phyloP scores from a whole-genome alignment of 1,140 invertebrate species.

The Neuroterus valhalla region DNA sequence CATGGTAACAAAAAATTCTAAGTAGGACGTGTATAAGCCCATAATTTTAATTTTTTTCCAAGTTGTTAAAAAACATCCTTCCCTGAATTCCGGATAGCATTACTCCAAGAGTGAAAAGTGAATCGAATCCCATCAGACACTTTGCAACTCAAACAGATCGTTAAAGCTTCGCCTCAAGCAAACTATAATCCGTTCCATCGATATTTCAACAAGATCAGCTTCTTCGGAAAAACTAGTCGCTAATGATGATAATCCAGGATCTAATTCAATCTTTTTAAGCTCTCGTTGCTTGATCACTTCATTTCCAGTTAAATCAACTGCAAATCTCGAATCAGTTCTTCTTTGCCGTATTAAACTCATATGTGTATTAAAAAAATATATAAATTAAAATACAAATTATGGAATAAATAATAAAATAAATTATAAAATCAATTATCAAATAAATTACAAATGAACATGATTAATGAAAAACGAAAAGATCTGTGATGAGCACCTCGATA shows the following conservation, averaged over 20 bases:
- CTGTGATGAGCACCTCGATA: background rate
- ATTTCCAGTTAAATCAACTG: background rate
- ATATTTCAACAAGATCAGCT: background rate
- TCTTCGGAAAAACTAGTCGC: background rate
- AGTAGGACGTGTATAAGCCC: background rate
- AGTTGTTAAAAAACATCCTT: background rate
- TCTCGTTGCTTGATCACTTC: background rate
- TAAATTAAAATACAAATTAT: too few relatives aligned
- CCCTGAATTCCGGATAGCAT: background rate
- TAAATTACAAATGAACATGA: background rate
- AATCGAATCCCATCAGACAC: background rate
- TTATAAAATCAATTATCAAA: too few relatives aligned
- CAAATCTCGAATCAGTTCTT: background rate
- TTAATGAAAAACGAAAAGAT: background rate
- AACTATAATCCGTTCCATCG: background rate
- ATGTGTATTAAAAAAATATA: too few relatives aligned
- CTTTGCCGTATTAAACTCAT: background rate
- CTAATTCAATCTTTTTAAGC: conserved; percentile 4
- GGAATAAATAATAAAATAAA: too few relatives aligned
- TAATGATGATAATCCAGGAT: background rate
- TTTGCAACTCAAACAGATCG: background rate
- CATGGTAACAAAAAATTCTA: too few relatives aligned
- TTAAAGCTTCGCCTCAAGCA: background rate
- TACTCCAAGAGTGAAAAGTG: background rate
- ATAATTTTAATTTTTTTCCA: background rate